Conservation (phyloP, 2,888 invertebrate genomes). For the Lagria hirta region DNA sequence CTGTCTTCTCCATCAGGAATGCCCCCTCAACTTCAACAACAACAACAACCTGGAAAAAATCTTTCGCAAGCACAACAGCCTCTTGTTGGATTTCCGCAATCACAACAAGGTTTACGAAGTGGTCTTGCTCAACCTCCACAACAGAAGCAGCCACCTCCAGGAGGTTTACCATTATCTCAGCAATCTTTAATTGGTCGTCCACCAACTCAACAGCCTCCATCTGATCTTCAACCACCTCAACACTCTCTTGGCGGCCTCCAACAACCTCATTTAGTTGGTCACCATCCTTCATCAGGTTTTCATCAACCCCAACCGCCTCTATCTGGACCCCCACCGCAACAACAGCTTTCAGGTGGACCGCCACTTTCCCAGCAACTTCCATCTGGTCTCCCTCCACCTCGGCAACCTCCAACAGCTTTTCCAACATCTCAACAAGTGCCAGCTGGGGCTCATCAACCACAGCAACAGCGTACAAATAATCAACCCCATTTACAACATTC, state of each 20-base stretch:
- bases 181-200: not conserved
- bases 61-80: not conserved
- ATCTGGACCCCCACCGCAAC: not conserved
- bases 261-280: not conserved
- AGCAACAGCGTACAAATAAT: no score
- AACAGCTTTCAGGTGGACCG: no score
- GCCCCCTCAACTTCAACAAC: conserved; percentile 21
- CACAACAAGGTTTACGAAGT: conserved; percentile 1
- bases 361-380: no score
- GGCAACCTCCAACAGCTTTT: no score
- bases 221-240: not conserved
- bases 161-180: conserved; percentile 6
- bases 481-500: no score
- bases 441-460: no score
- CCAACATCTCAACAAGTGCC: no score
- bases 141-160: conserved; percentile 1
- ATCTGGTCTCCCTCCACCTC: no score
- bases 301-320: not conserved
- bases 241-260: not conserved
- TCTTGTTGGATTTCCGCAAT: no score
- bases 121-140: not conserved
- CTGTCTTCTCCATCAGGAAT: no score
- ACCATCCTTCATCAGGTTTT: conserved; percentile 1
- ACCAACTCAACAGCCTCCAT: conserved; percentile 16
- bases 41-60: not conserved